Percentiles rank a stretch among this genome's conserved stretches.
Evolutionary conservation across 2,888 invertebrate species (phyloP).

Genomic region (Ashinkailepas kermadecensis): DNA sequence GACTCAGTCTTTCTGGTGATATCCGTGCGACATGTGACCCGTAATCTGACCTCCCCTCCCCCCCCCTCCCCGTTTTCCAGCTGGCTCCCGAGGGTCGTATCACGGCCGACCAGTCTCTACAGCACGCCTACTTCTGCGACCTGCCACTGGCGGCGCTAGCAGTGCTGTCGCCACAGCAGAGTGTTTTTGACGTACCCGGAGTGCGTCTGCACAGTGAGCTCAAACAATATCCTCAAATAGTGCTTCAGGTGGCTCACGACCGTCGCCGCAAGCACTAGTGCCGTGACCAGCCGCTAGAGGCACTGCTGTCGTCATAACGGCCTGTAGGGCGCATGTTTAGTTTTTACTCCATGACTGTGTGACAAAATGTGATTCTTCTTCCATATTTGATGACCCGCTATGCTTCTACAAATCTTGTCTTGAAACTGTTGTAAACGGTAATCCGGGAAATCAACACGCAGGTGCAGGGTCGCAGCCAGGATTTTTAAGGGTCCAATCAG

Average conservation of each 20-base stretch:
- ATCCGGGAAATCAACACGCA: no score
- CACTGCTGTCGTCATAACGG: neutral
- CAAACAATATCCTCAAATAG: neutral
- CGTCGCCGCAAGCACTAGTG: neutral
- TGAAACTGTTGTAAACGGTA: no score
- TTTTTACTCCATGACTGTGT: no score
- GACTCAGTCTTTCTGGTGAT: no score
- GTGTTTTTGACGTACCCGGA: neutral
- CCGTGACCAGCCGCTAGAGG: neutral
- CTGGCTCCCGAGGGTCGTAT: neutral
- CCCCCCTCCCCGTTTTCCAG: neutral
- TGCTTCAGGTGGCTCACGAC: neutral
- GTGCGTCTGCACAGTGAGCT: neutral
- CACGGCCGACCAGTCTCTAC: neutral
- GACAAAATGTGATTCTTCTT: no score
- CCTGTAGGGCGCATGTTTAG: neutral
- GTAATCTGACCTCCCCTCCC: no score
- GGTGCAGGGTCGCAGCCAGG: no score
- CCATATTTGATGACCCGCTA: no score
- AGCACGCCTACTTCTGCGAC: neutral
- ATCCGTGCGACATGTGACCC: no score
- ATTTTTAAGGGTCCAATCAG: no score
- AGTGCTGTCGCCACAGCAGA: neutral
- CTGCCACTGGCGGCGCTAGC: neutral
- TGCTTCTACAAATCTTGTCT: no score